These are phyloP conservation scores for Griposia aprilina DNA, from an alignment of 2,888 invertebrate genomes.

Conservation along the genomic window DNA sequence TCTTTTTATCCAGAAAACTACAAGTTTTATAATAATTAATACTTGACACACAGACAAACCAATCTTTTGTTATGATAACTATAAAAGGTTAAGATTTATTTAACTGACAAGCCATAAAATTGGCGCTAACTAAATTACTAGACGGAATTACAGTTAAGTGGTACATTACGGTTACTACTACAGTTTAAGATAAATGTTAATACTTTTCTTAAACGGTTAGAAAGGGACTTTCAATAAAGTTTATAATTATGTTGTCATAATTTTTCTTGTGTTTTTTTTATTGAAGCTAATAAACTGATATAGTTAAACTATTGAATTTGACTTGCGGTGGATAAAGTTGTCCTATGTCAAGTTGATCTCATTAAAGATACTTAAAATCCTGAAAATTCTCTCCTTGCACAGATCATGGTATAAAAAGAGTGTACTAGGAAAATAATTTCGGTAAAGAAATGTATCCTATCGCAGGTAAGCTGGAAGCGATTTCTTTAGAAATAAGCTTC, in stretches of 20 bases:
- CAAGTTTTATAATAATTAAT: neutral
- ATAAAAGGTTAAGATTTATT: slow-evolving; percentile 45
- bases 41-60: slow-evolving; percentile 15
- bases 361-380: too few relatives aligned
- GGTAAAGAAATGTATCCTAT: too few relatives aligned
- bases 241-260: neutral
- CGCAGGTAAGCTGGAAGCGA: too few relatives aligned
- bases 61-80: slow-evolving; percentile 3
- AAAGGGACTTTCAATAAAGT: slow-evolving; percentile 27
- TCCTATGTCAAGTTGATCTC: too few relatives aligned
- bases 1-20: neutral
- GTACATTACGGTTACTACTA: slow-evolving; percentile 34
- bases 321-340: too few relatives aligned
- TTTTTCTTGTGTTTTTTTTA: too few relatives aligned
- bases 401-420: too few relatives aligned
- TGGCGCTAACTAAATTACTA: slow-evolving; percentile 58
- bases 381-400: too few relatives aligned
- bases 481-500: too few relatives aligned
- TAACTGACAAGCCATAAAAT: slow-evolving; percentile 46
- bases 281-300: too few relatives aligned
- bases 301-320: too few relatives aligned
- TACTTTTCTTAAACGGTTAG: slow-evolving; percentile 35
- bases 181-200: slow-evolving; percentile 32
- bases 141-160: slow-evolving; percentile 49
- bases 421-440: too few relatives aligned